A percentile compares a stretch with the other conserved stretches of the same genome.
phyloP scores from a whole-genome alignment of 2,113 vertebrate species.

The Dicaeum eximium region DNA sequence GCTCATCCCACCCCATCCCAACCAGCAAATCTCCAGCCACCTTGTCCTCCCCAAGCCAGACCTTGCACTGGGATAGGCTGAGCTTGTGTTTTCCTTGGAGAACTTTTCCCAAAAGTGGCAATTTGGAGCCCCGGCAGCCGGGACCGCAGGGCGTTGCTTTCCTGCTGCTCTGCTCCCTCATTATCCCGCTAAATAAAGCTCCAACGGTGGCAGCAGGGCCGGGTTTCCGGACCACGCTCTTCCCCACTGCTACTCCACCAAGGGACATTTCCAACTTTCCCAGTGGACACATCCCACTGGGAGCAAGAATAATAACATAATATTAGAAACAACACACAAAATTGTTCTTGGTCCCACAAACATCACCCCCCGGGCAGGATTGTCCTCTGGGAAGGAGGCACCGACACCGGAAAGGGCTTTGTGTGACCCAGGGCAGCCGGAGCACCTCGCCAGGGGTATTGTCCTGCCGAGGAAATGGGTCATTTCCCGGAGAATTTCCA shows the following conservation, averaged over 20 bases:
- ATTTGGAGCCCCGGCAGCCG: background rate
- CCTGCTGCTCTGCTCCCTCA: slow-evolving; percentile 38
- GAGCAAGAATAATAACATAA: background rate
- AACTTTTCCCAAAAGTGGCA: background rate
- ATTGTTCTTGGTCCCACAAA: accelerated
- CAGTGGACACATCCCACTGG: accelerated
- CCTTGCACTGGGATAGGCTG: background rate
- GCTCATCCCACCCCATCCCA: background rate
- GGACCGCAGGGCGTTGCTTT: slow-evolving; percentile 36
- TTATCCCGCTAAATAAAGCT: slow-evolving; percentile 49
- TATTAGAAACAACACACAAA: background rate
- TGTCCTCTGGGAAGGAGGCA: background rate
- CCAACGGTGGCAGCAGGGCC: background rate
- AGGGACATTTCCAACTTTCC: background rate
- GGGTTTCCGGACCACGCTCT: slow-evolving; percentile 38
- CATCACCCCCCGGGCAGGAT: background rate
- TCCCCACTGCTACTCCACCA: background rate
- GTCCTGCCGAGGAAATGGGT: slow-evolving; percentile 47
- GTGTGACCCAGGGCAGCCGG: background rate
- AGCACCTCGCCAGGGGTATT: background rate
- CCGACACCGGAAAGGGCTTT: background rate
- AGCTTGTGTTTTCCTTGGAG: slow-evolving; percentile 26
- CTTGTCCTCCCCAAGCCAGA: background rate
- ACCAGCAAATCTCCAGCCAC: background rate
- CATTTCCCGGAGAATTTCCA: slow-evolving; percentile 57